phyloP scores from a whole-genome alignment of 2,113 vertebrate genomes.

The Nannobrachium achirus region DNA sequence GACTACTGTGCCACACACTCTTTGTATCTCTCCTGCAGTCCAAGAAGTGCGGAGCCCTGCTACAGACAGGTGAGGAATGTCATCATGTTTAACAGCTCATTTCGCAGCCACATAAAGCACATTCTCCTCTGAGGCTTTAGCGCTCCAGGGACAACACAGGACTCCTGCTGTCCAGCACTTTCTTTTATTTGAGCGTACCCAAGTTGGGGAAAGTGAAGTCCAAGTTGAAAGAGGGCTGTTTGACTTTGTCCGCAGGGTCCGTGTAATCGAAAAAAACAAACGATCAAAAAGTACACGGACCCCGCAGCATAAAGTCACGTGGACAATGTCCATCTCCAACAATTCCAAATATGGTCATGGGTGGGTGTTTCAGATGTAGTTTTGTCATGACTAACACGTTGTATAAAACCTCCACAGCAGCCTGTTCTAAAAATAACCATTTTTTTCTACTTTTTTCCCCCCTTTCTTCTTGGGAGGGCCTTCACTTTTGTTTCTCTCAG shows the following conservation, averaged over 20 bases:
- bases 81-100: slow-evolving; percentile 65
- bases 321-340: slow-evolving; percentile 7
- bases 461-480: slow-evolving; percentile 61
- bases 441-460: slow-evolving; percentile 14
- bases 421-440: slow-evolving; percentile 66
- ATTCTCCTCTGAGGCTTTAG: slow-evolving; percentile 35
- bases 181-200: slow-evolving; percentile 12
- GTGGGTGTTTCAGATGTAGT: neutral
- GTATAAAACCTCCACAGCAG: slow-evolving; percentile 48
- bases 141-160: slow-evolving; percentile 29
- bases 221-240: slow-evolving; percentile 21
- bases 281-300: too few relatives aligned
- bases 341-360: slow-evolving; percentile 34
- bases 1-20: slow-evolving; percentile 45
- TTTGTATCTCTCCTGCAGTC: slow-evolving; percentile 22
- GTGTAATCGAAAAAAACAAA: too few relatives aligned
- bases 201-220: slow-evolving; percentile 19
- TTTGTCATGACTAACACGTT: slow-evolving; percentile 26
- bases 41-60: slow-evolving; percentile 27
- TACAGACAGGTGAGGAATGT: slow-evolving; percentile 36
- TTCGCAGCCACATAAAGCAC: slow-evolving; percentile 53
- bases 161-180: slow-evolving; percentile 20
- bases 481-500: slow-evolving; percentile 33
- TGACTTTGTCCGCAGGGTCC: slow-evolving; percentile 8
- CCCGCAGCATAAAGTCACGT: slow-evolving; percentile 25